Evolutionary conservation across 53 echinoderm and acorn worm species (phyloP), one percentile per base, ranked within the genome.

Genomic region (Zoroaster sp.): DNA sequence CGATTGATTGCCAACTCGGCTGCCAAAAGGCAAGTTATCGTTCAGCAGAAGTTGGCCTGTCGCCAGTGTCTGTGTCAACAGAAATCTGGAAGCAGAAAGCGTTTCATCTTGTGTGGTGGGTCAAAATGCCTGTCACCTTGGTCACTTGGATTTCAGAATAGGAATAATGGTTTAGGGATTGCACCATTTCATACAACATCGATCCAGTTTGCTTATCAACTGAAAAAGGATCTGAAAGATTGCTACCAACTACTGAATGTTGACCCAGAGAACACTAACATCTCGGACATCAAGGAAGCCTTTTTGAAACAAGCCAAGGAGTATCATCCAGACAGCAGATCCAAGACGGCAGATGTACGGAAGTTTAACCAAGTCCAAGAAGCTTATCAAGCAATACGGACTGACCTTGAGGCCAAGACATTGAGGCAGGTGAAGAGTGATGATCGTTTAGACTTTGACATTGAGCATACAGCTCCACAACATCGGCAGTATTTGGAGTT

Each of bases 401-500:
- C 86, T 10, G 91, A 94, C n/a, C 40, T 94, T 28, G 65, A 91
- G 40, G 87, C 85, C 47, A 65, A 37, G 32, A 54, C 76, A n/a
- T 44, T 33, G 31, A 33, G 37, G 53, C 70, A 83, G 35, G 88
- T 90, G 23, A 47, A 44, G 11, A 52, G 59, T 12, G 91, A 75
- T 0, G 66, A 46, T 32, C 36, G 31, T 37, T 32, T 37, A 5
- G 87, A 92, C 0, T 88, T 92, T 78, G 91, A 86, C 72, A 78
- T 85, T 31, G 77, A 87, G 23, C 93, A 96, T 72, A 83, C 92
- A 1, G 92, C 91, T 17, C 94, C 91, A 21, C 96, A 96, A 49
- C 96, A 96, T 52, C 67, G 96, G 33, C 94, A 96, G 77, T 96
- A 90, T 35, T 63, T 96, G 37, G 91, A 91, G 42, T 96, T 77